Evolutionary conservation across 92 coral and sea anemone species (phyloP), one percentile per base, ranked within the genome.

Genomic region (Umimayanthus chanpuru): DNA sequence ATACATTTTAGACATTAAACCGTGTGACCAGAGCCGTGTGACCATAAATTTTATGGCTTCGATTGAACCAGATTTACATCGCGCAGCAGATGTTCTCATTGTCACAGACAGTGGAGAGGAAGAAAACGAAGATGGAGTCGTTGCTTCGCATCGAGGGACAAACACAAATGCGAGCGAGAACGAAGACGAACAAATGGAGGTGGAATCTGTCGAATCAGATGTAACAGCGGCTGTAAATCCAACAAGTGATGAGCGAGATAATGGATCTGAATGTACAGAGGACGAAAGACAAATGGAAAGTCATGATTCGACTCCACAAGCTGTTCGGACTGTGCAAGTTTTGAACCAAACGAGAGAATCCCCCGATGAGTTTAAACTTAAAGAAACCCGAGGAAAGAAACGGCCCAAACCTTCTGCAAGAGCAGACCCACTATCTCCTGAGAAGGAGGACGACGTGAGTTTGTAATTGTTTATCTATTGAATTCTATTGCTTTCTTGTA

Each of bases 381-480:
- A 88, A 44, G 81, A 74, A 64, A 90, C 76, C 77, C 78, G 78
- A 50, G 81, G 89, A 12, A 94, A 94, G 88, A 89, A 89, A 77
- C 89, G 92, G 43, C 30, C 86, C 10, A 89, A 89, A 79, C 67
- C 43, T 40, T 65, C 90, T 36, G 43, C 80, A 39, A 93, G 88
- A 44, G 90, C 94, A 21, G 93, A 93, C 9, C 56, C 90, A 14
- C 88, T 94, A 68, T 95, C 98, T 53, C 98, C 98, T 4, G 92
- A 82, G 74, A 95, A 89, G 86, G 98, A 95, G 6, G 98, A 95
- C 21, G 98, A 95, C 40, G 98, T 95, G 79, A 86, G 96, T 88
- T 53, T 39, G 39, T 9, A 7, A 32, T 38, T 15, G 4, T 2
- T 40, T 56, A 56, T 25, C 21, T 56, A 56, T 25, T 28, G 9